Evolutionary conservation across 2,797 vertebrate genomes (phyloP).

Genomic region (Macrochelys suwanniensis): DNA sequence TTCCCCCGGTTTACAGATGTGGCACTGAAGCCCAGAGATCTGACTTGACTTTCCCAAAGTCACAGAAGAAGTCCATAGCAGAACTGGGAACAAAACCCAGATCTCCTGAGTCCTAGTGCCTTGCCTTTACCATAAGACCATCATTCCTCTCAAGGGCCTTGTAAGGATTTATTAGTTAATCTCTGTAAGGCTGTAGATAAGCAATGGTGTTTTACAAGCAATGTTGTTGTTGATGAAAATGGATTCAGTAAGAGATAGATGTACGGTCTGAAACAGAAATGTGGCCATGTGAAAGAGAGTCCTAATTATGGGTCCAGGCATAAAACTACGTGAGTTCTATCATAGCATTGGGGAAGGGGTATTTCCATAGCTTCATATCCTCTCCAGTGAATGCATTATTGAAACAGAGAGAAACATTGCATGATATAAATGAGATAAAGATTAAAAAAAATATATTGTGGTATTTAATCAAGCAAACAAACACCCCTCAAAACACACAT

Average conservation of each 20-base stretch:
- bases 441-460: accelerated
- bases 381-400: accelerated
- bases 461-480: not conserved
- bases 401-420: accelerated
- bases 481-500: not conserved
- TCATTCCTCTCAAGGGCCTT: not conserved
- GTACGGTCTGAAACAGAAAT: not conserved
- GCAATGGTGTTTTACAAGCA: not conserved
- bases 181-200: not conserved
- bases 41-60: not conserved
- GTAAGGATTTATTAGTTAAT: not conserved
- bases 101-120: not conserved
- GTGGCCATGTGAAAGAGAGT: not conserved
- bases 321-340: not conserved
- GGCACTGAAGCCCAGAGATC: not conserved
- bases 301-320: not conserved
- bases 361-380: accelerated
- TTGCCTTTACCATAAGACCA: not conserved
- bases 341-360: not conserved
- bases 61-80: not conserved
- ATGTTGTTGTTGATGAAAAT: not conserved
- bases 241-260: not conserved
- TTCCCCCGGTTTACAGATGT: accelerated
- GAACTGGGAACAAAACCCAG: not conserved
- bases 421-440: not conserved